A percentile compares a stretch with the other conserved stretches of the same genome.
phyloP scores from a whole-genome alignment of 2,113 vertebrate species.

The Caranx melampygus region DNA sequence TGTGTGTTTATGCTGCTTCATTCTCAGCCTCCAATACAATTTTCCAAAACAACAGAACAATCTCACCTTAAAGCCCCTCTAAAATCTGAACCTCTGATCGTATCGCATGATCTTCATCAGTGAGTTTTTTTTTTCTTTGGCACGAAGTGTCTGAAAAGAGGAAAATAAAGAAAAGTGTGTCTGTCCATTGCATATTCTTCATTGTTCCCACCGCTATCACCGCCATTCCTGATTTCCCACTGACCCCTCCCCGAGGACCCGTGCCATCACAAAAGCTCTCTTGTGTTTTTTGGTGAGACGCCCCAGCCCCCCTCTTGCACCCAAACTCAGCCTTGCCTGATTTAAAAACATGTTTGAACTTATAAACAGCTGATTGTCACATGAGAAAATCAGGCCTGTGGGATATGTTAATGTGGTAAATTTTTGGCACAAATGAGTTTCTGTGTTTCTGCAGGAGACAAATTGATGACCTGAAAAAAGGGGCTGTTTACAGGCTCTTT shows the following conservation, averaged over 20 bases:
- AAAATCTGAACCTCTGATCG: background rate
- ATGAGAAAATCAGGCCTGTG: background rate
- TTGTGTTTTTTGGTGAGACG: slow-evolving; percentile 42
- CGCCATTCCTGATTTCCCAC: slow-evolving; percentile 3
- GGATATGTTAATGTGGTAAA: background rate
- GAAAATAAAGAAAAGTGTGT: slow-evolving; percentile 4
- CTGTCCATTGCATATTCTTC: background rate
- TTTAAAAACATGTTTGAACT: slow-evolving; percentile 31
- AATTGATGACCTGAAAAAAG: background rate
- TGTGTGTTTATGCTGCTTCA: background rate
- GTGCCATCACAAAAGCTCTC: slow-evolving; percentile 56
- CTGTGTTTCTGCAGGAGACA: background rate
- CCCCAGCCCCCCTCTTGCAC: background rate
- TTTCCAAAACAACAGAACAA: too few relatives aligned
- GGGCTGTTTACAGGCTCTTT: background rate
- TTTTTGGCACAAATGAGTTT: background rate
- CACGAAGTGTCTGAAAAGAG: background rate
- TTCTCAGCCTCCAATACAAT: too few relatives aligned
- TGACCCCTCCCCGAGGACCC: slow-evolving; percentile 29
- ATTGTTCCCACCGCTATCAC: background rate
- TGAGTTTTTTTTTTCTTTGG: too few relatives aligned
- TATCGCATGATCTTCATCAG: background rate
- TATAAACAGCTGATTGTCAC: slow-evolving; percentile 28
- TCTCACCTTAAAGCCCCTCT: background rate
- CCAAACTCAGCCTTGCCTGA: slow-evolving; percentile 22